A percentile compares a stretch with the other conserved stretches of the same genome.
phyloP scores from a whole-genome alignment of 2,113 vertebrate species.

The Phycodurus eques region DNA sequence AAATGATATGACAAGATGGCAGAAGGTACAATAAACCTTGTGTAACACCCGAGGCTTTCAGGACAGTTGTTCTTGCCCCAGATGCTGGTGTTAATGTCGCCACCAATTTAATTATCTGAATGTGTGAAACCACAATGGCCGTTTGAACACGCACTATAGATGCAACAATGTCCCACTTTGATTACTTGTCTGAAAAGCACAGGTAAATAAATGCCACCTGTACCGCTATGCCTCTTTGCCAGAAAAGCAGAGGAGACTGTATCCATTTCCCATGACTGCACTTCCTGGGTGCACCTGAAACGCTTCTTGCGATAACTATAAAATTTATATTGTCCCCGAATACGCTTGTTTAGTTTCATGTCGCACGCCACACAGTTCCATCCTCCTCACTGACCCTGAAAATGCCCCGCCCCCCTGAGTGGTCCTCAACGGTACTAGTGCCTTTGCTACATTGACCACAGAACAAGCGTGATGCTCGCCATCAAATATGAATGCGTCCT shows the following conservation, averaged over 20 bases:
- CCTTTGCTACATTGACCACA: constrained; percentile 35
- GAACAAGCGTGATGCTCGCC: constrained; percentile 32
- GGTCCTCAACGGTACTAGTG: constrained; percentile 14
- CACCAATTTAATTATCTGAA: no score
- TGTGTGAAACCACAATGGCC: no score
- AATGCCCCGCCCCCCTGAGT: constrained; percentile 6
- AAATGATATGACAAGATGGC: no score
- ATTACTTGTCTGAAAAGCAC: no score
- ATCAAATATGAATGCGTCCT: constrained; percentile 72
- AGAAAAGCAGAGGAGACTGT: neutral
- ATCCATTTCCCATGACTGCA: constrained; percentile 17
- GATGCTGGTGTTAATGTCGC: no score
- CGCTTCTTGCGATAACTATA: constrained; percentile 13
- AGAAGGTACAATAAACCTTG: no score
- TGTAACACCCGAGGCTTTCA: no score
- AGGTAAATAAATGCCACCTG: neutral
- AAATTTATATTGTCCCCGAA: constrained; percentile 24
- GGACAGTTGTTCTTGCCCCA: no score
- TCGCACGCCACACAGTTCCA: constrained; percentile 11
- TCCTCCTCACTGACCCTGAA: constrained; percentile 21
- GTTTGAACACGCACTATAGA: no score
- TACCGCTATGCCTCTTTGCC: neutral
- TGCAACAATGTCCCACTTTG: no score
- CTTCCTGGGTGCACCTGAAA: constrained; percentile 8
- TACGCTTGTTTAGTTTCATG: constrained; percentile 10